Percentiles rank a stretch among this genome's conserved stretches.
These are phyloP conservation scores for Hybos culiciformis DNA, from an alignment of 2,888 invertebrate species.

Conservation along the genomic window DNA sequence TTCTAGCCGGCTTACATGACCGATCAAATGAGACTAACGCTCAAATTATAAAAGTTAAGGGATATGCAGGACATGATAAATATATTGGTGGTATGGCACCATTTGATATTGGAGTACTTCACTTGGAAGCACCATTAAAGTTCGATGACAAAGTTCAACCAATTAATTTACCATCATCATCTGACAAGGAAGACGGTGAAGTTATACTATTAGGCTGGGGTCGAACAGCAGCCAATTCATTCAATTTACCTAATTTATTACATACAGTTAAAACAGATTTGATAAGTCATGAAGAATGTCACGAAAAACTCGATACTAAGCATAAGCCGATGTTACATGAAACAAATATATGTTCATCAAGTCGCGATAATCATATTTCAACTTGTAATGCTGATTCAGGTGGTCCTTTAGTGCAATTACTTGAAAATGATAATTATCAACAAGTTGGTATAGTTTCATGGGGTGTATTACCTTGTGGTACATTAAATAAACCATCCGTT, in stretches of 20 bases:
- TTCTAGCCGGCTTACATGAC: conserved; percentile 33
- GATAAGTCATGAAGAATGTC: conserved; percentile 18
- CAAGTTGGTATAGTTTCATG: conserved; percentile 39
- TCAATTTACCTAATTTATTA: conserved; percentile 19
- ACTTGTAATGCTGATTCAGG: conserved; percentile 37
- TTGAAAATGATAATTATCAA: conserved; percentile 4
- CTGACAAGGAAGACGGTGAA: conserved; percentile 7
- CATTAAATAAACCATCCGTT: conserved; percentile 31
- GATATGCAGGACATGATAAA: conserved; percentile 23
- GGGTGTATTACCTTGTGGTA: conserved; percentile 36
- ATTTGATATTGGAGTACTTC: conserved; percentile 42
- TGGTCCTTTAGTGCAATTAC: conserved; percentile 24
- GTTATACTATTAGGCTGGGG: conserved; percentile 23
- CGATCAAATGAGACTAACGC: conserved; percentile 17
- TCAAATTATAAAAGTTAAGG: conserved; percentile 20
- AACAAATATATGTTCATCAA: conserved; percentile 10
- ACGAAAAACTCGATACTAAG: conserved; percentile 16
- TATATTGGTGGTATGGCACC: conserved; percentile 32
- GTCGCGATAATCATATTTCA: conserved; percentile 18
- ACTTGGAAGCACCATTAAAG: conserved; percentile 20
- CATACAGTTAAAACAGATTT: conserved; percentile 22
- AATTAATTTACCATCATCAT: conserved; percentile 7
- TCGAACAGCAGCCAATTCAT: conserved; percentile 16
- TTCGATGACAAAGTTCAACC: conserved; percentile 17
- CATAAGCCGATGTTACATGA: conserved; percentile 9